Conservation (phyloP, 1,140 invertebrate genomes). For the Drosophila tristis region DNA sequence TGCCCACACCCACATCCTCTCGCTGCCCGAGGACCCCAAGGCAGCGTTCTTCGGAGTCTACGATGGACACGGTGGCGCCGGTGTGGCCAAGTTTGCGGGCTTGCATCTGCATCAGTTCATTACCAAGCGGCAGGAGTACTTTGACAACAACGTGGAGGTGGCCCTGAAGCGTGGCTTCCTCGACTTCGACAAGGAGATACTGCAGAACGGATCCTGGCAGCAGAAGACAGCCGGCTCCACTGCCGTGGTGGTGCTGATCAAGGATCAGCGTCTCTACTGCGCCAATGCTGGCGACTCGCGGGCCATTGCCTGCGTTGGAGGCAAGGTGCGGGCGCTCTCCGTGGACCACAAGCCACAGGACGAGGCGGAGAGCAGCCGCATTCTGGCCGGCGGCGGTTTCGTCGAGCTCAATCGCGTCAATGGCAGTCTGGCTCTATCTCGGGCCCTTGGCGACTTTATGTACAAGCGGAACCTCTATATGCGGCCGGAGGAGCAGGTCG, state of each 20-base stretch:
- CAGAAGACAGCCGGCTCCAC: constrained; percentile 97
- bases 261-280: constrained; percentile 93
- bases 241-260: constrained; percentile 94
- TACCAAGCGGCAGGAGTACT: constrained; percentile 89
- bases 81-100: constrained; percentile 97
- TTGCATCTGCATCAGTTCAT: constrained; percentile 96
- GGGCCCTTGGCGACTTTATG: constrained; percentile 98
- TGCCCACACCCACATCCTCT: constrained; percentile 96
- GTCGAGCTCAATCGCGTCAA: constrained; percentile 98
- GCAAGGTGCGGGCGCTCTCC: constrained; percentile 88
- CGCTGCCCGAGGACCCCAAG: constrained; percentile 94
- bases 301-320: constrained; percentile 92
- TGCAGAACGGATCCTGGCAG: constrained; percentile 92
- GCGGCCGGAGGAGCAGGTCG: constrained; percentile 96
- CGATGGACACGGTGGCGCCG: constrained; percentile 88
- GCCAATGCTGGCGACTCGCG: constrained; percentile 98
- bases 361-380: constrained; percentile 92
- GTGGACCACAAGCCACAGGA: constrained; percentile 97
- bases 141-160: constrained; percentile 40
- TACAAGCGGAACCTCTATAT: constrained; percentile 96
- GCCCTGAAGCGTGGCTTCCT: constrained; percentile 93
- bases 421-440: constrained; percentile 97
- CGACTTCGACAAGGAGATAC: constrained; percentile 96
- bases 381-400: constrained; percentile 97
- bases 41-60: constrained; percentile 99